These are phyloP conservation scores for Vireo altiloquus DNA, from an alignment of 2,113 vertebrate genomes.

Conservation along the genomic window DNA sequence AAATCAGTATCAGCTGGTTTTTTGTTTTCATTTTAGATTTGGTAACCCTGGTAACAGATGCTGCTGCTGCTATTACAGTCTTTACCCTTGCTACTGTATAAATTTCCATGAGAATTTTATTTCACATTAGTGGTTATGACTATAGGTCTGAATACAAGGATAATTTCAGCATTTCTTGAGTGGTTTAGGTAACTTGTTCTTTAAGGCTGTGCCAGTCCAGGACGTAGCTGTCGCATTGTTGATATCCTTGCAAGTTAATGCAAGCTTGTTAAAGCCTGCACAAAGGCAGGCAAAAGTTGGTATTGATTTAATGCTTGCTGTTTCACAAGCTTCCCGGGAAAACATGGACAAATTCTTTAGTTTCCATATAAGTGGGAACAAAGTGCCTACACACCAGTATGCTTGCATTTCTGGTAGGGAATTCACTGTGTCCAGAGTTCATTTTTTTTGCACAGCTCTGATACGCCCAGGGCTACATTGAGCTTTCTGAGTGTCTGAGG, in stretches of 20 bases:
- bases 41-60: not conserved
- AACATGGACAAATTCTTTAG: not conserved
- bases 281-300: not conserved
- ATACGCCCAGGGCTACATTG: not conserved
- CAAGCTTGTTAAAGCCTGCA: not conserved
- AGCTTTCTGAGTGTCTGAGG: not conserved
- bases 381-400: not conserved
- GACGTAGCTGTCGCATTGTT: not conserved
- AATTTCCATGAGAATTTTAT: not conserved
- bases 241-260: not conserved
- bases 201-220: not conserved
- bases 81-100: not conserved
- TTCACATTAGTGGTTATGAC: not conserved
- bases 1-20: not conserved
- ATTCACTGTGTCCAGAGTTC: not conserved
- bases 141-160: not conserved
- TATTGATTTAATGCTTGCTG: not conserved
- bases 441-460: not conserved
- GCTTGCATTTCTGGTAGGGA: not conserved
- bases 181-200: not conserved
- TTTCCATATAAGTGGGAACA: accelerated
- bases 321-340: not conserved
- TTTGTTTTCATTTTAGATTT: not conserved
- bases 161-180: not conserved
- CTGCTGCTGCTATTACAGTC: not conserved